phyloP scores from a whole-genome alignment of 2,113 vertebrate species.

The Embiotoca jacksoni region DNA sequence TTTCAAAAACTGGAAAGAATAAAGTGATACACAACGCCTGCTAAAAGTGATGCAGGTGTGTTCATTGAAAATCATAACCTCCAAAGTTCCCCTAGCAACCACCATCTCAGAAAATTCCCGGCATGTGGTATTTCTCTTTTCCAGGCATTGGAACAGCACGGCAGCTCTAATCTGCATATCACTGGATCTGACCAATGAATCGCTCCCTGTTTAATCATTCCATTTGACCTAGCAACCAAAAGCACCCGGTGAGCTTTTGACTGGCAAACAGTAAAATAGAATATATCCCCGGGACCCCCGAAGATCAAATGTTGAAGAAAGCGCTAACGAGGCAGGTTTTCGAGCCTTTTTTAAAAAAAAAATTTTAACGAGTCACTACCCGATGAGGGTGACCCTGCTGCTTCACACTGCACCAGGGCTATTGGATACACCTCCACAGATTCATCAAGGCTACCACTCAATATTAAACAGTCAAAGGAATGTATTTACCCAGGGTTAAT shows the following conservation, averaged over 20 bases:
- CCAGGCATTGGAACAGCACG: constrained; percentile 64
- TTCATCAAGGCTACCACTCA: constrained; percentile 66
- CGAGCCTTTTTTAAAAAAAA: constrained; percentile 66
- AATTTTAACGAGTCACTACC: constrained; percentile 73
- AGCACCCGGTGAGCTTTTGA: constrained; percentile 58
- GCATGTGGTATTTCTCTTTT: constrained; percentile 48
- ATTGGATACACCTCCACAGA: constrained; percentile 56
- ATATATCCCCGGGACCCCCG: constrained; percentile 41
- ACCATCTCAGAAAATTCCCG: constrained; percentile 46
- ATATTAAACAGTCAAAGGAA: constrained; percentile 66
- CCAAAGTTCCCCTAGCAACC: constrained; percentile 58
- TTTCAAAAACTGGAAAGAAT: background rate
- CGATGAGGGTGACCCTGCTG: constrained; percentile 64
- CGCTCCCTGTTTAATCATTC: constrained; percentile 65
- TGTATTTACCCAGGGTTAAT: constrained; percentile 66
- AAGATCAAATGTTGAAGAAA: constrained; percentile 69
- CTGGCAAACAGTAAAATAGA: constrained; percentile 55
- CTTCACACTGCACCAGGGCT: constrained; percentile 26
- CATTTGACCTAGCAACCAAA: constrained; percentile 72
- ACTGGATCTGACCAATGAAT: constrained; percentile 73
- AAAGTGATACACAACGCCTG: constrained; percentile 3
- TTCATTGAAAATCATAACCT: constrained; percentile 31
- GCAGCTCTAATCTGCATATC: constrained; percentile 72
- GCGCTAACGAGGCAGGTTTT: constrained; percentile 67
- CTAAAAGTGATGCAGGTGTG: constrained; percentile 48